phyloP scores from a whole-genome alignment of 2,888 invertebrate species.

The Oligia latruncula region DNA sequence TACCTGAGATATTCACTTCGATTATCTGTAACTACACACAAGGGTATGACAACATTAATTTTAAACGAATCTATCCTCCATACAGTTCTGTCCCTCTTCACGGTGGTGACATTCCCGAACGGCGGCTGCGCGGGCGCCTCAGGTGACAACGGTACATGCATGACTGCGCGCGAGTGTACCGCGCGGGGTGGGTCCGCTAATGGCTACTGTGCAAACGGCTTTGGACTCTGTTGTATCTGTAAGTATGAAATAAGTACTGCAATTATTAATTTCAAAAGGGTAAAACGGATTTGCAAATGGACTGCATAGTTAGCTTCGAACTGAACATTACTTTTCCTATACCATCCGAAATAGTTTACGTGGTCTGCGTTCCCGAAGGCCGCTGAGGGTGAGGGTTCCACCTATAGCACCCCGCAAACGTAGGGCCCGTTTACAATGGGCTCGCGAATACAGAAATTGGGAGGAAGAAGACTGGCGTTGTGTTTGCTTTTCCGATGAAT shows the following conservation, averaged over 20 bases:
- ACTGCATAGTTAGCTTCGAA: neutral
- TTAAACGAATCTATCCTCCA: neutral
- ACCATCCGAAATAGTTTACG: too few relatives aligned
- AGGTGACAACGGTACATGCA: conserved; percentile 95
- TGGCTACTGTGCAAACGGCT: conserved; percentile 95
- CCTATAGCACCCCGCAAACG: too few relatives aligned
- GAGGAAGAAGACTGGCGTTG: too few relatives aligned
- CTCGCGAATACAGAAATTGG: too few relatives aligned
- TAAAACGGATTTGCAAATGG: neutral
- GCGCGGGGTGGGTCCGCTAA: conserved; percentile 93
- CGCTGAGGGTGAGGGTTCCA: too few relatives aligned
- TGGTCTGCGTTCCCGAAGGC: too few relatives aligned
- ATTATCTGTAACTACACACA: neutral
- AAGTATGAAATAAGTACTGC: conserved; percentile 76
- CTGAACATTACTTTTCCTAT: neutral
- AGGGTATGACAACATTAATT: neutral
- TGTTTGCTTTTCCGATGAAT: too few relatives aligned
- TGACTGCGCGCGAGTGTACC: conserved; percentile 93
- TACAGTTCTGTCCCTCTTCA: conserved; percentile 94
- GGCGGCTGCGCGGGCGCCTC: conserved; percentile 93
- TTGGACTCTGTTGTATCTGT: conserved; percentile 94
- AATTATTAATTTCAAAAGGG: neutral
- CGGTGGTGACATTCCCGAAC: conserved; percentile 94
- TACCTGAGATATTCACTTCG: neutral
- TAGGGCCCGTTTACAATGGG: too few relatives aligned